Evolutionary conservation across 1,140 invertebrate genomes (phyloP).

Genomic region (Monochamus saltuarius): DNA sequence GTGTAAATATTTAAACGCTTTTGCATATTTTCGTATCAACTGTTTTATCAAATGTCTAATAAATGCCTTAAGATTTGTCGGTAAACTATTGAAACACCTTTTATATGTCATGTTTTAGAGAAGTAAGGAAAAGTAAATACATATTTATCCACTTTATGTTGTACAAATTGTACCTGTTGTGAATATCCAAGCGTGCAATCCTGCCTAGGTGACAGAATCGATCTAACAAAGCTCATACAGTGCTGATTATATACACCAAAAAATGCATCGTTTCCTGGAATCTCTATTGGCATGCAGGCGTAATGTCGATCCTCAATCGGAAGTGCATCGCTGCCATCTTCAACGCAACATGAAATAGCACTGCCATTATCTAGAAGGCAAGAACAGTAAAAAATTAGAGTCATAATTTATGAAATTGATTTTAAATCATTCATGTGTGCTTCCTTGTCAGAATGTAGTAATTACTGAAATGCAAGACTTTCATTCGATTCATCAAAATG

Average conservation of each 20-base stretch:
- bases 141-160: too few species aligned
- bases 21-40: too few species aligned
- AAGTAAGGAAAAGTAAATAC: too few species aligned
- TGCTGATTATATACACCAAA: slow-evolving; percentile 61
- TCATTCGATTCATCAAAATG: too few species aligned
- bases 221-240: slow-evolving; percentile 70
- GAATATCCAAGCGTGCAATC: slow-evolving; percentile 69
- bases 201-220: slow-evolving; percentile 61
- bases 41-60: too few species aligned
- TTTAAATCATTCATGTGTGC: too few species aligned
- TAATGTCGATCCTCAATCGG: slow-evolving; percentile 58
- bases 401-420: neutral
- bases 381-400: neutral
- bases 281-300: slow-evolving; percentile 72
- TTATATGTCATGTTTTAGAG: too few species aligned
- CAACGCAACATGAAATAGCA: slow-evolving; percentile 61
- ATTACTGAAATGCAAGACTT: too few species aligned
- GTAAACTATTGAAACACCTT: too few species aligned
- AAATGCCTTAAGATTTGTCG: too few species aligned
- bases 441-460: too few species aligned
- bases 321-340: slow-evolving; percentile 53
- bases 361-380: slow-evolving; percentile 56
- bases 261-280: slow-evolving; percentile 67
- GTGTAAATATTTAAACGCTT: too few species aligned
- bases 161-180: slow-evolving; percentile 59